Evolutionary conservation across 1,140 invertebrate species (phyloP).

Genomic region (Nautilus pompilius): DNA sequence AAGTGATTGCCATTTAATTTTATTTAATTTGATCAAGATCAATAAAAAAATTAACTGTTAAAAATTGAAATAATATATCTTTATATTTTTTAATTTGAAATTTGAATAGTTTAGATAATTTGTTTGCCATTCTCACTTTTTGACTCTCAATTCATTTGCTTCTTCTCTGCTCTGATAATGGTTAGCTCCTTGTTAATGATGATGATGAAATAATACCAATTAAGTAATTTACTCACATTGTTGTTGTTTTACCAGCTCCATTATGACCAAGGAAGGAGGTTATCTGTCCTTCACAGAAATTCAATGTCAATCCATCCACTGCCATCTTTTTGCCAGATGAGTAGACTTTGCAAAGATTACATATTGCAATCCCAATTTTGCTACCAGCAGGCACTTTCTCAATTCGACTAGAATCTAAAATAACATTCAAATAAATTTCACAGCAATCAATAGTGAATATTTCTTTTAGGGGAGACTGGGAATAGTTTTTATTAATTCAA

Average conservation of each 20-base stretch:
- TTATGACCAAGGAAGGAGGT: slow-evolving; percentile 66
- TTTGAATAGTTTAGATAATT: too few relatives aligned
- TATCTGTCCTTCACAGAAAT: slow-evolving; percentile 65
- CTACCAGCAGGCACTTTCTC: slow-evolving; percentile 62
- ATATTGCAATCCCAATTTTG: slow-evolving; percentile 64
- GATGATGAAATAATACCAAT: too few relatives aligned
- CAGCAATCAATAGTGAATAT: background rate
- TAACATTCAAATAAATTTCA: background rate
- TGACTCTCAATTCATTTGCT: too few relatives aligned
- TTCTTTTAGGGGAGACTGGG: background rate
- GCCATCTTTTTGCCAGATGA: slow-evolving; percentile 56
- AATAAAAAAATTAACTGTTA: background rate
- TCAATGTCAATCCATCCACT: slow-evolving; percentile 65
- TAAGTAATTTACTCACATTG: slow-evolving; percentile 58
- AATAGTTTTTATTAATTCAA: too few relatives aligned
- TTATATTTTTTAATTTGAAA: too few relatives aligned
- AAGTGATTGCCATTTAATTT: background rate
- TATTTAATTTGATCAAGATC: too few relatives aligned
- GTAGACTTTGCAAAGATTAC: slow-evolving; percentile 64
- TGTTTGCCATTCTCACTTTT: too few relatives aligned
- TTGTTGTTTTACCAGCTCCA: slow-evolving; percentile 67
- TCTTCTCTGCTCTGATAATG: too few relatives aligned
- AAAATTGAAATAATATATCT: background rate
- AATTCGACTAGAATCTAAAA: slow-evolving; percentile 42
- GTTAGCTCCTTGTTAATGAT: too few relatives aligned